Base-by-base conservation (phyloP, 1,140 invertebrate species). In the Apis laboriosa region DNA sequence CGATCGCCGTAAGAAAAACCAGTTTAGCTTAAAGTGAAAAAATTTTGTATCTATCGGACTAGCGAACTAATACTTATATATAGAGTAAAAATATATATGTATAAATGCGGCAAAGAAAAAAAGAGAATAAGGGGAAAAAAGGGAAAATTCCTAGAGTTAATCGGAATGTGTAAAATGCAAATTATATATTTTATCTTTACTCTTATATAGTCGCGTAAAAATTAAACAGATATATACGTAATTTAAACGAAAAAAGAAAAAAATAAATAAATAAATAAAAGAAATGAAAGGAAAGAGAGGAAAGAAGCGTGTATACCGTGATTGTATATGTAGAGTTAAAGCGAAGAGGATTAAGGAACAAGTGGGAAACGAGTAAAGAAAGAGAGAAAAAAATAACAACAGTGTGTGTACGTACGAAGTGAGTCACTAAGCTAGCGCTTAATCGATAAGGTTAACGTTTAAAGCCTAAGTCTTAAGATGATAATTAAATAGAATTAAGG, bases 151-250 rank as follows among this genome's bases (percentile, higher is more conserved):
- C 77, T 88, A 90, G 74, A 66, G 77, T 89, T 83, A 85, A 83
- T 56, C 66, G 79, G 80, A 71, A 90, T 68, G 85, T 84, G 83
- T 84, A 84, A 88, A 90, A 92, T 91, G 90, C 85, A 93, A 93
- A 93, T 90, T 91, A 92, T 93, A 93, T 93, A 93, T 93, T 93
- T 93, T 93, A 92, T 91, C 92, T 93, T 88, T 92, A 92, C 90
- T 92, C 91, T 89, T 93, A 91, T 89, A 89, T 90, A 91, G 86
- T 89, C 88, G 86, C 90, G 90, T 88, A 90, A 88, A 91, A 86
- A 87, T 84, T 63, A 28, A 76, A 82, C 75, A 60, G 78, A 86
- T 89, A 86, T 89, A 86, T 87, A 85, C 83, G 84, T 91, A 89
- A 91, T 83, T 89, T 85, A 84, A 87, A 80, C 17, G 34, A 28